Conservation (phyloP, 2,888 invertebrate species). For the Drosophila affinis region DNA sequence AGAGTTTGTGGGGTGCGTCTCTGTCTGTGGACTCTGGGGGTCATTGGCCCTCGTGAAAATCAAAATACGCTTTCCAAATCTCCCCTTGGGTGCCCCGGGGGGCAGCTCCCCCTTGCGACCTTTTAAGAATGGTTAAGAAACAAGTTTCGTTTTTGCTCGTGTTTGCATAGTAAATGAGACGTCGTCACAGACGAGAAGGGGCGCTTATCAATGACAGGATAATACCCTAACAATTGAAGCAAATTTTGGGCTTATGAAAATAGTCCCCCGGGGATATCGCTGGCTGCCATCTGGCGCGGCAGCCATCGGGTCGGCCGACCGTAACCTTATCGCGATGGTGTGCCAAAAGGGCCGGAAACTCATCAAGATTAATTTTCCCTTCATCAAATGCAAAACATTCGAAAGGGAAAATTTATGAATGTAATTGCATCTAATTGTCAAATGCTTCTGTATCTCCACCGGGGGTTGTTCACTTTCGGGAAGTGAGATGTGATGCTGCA, state of each 20-base stretch:
- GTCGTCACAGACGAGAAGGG: constrained; percentile 13
- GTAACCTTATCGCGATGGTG: constrained; percentile 34
- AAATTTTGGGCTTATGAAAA: constrained; percentile 29
- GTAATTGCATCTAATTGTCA: constrained; percentile 51
- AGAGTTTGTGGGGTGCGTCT: constrained; percentile 36
- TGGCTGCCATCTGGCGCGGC: constrained; percentile 10
- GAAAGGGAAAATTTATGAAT: constrained; percentile 48
- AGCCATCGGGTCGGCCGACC: constrained; percentile 1
- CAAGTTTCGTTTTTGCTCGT: constrained; percentile 6
- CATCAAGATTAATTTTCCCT: constrained; percentile 28
- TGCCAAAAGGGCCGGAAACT: constrained; percentile 39
- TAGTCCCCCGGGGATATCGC: constrained; percentile 35
- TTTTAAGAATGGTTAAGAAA: constrained; percentile 21
- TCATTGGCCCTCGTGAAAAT: constrained; percentile 59
- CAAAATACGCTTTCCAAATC: constrained; percentile 31
- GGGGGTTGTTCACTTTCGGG: constrained; percentile 20
- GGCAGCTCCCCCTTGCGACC: constrained; percentile 10
- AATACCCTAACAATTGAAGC: constrained; percentile 46
- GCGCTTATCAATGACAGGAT: constrained; percentile 50
- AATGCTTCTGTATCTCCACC: constrained; percentile 25
- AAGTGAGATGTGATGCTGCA: constrained; percentile 24
- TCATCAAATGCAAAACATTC: constrained; percentile 41
- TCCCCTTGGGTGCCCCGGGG: background rate
- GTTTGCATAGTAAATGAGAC: constrained; percentile 47
- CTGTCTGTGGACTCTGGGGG: constrained; percentile 40